A percentile compares a stretch with the other conserved stretches of the same genome.
These are phyloP conservation scores for Xestia rhomboidea DNA, from an alignment of 2,888 invertebrate species.

Conservation along the genomic window DNA sequence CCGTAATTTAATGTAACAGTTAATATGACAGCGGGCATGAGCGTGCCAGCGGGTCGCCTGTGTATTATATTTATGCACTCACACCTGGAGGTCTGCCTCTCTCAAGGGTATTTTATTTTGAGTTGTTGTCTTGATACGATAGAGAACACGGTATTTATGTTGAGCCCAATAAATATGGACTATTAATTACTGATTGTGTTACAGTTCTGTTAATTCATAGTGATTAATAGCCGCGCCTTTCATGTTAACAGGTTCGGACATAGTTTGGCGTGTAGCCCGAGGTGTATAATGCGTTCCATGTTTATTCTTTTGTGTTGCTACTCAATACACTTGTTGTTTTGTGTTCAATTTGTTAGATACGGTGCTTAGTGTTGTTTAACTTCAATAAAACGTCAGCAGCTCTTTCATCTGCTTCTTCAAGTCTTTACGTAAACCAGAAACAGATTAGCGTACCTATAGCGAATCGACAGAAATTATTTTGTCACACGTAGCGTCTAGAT, in stretches of 20 bases:
- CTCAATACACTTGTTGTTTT: conserved; percentile 50
- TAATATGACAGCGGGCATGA: conserved; percentile 90
- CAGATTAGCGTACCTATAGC: conserved; percentile 32
- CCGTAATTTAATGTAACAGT: conserved; percentile 91
- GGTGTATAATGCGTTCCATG: conserved; percentile 47
- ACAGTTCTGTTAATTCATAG: conserved; percentile 87
- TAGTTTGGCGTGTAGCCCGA: conserved; percentile 51
- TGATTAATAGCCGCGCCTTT: conserved; percentile 81
- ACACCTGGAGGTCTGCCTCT: conserved; percentile 89
- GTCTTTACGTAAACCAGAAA: conserved; percentile 44
- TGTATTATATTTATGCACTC: conserved; percentile 89
- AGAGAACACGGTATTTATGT: conserved; percentile 87
- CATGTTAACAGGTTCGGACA: conserved; percentile 64
- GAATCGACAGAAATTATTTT: conserved; percentile 40
- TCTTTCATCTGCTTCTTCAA: conserved; percentile 25
- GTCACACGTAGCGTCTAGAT: conserved; percentile 36
- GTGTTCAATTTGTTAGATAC: conserved; percentile 37
- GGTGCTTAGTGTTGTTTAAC: conserved; percentile 48
- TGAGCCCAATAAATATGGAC: conserved; percentile 86
- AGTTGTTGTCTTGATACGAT: conserved; percentile 85
- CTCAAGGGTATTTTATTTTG: conserved; percentile 85
- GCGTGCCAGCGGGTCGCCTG: conserved; percentile 89
- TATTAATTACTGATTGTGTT: conserved; percentile 89
- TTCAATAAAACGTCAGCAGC: conserved; percentile 38
- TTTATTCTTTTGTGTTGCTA: conserved; percentile 56